Conservation (phyloP, 2,113 vertebrate species). For the Lophius piscatorius region DNA sequence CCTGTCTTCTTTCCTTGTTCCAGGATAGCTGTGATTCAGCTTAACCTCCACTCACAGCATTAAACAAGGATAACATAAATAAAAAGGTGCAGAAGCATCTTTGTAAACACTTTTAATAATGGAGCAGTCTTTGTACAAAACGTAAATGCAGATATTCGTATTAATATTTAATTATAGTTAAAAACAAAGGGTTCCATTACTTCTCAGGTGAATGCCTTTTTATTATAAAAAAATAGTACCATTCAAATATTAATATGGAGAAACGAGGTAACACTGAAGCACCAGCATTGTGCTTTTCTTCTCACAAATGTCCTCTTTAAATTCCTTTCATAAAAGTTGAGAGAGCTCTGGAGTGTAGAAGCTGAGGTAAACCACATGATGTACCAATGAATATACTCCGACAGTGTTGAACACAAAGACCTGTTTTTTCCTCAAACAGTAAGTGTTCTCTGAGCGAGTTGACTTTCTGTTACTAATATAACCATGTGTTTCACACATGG, state of each 20-base stretch:
- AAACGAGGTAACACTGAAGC: constrained; percentile 58
- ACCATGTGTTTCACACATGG: no score
- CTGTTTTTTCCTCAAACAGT: no score
- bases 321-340: constrained; percentile 1
- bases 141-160: constrained; percentile 53
- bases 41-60: neutral
- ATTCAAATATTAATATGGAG: constrained; percentile 36
- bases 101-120: constrained; percentile 38
- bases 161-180: constrained; percentile 41
- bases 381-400: constrained; percentile 1
- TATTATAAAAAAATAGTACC: constrained; percentile 44
- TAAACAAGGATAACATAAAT: no score
- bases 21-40: neutral
- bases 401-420: no score
- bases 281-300: constrained; percentile 14
- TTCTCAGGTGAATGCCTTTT: constrained; percentile 30
- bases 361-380: constrained; percentile 31
- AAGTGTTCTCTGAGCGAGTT: no score
- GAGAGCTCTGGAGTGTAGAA: neutral
- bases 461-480: no score
- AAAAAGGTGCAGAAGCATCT: neutral
- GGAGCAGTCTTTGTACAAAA: constrained; percentile 46
- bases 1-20: no score
- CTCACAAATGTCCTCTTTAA: constrained; percentile 8
- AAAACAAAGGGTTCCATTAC: constrained; percentile 55